Evolutionary conservation across 2,888 invertebrate genomes (phyloP).

Genomic region (Muschampia plurimacula): DNA sequence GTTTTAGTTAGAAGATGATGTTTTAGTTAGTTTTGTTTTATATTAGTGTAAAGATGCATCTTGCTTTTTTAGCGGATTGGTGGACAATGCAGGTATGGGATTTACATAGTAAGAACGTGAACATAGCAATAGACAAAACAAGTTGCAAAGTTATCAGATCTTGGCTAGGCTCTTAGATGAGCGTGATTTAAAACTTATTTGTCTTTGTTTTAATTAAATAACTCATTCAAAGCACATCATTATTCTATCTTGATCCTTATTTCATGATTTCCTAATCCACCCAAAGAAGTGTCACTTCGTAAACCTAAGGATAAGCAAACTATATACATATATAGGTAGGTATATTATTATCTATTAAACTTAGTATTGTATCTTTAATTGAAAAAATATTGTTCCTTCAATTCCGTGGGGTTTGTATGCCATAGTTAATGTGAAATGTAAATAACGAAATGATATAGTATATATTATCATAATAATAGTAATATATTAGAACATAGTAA

Average conservation of each 20-base stretch:
- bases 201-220: too few relatives aligned
- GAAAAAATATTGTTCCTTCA: constrained; percentile 58
- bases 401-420: constrained; percentile 46
- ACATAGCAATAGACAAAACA: too few relatives aligned
- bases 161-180: too few relatives aligned
- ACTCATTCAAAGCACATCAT: too few relatives aligned
- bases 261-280: not conserved
- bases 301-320: not conserved
- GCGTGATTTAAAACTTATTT: too few relatives aligned
- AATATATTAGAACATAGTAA: constrained; percentile 20
- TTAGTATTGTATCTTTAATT: constrained; percentile 40
- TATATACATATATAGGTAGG: not conserved
- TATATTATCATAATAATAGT: constrained; percentile 47
- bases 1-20: too few relatives aligned
- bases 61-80: too few relatives aligned
- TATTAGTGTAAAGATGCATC: too few relatives aligned
- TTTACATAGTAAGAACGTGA: too few relatives aligned
- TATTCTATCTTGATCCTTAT: not conserved
- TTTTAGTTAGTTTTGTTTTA: too few relatives aligned
- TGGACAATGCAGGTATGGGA: too few relatives aligned
- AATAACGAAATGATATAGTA: constrained; percentile 53
- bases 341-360: not conserved
- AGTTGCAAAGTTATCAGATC: too few relatives aligned
- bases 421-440: constrained; percentile 40
- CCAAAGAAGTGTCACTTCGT: not conserved